Conservation (phyloP, 2,113 vertebrate species). For the Balaeniceps rex region DNA sequence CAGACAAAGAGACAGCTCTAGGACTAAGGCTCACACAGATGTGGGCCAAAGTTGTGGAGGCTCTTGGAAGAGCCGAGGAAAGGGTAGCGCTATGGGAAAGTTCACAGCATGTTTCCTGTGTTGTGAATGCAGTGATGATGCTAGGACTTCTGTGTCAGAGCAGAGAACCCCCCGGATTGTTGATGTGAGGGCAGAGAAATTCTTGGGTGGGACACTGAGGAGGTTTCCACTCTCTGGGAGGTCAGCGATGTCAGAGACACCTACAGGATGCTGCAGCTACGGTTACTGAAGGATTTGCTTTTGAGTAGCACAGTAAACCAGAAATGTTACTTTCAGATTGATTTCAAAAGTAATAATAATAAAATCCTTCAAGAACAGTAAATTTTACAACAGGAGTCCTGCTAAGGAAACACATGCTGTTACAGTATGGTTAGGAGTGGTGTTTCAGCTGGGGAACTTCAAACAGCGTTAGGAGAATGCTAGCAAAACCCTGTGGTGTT, state of each 20-base stretch:
- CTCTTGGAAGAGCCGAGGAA: not conserved
- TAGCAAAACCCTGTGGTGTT: not conserved
- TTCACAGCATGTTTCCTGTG: not conserved
- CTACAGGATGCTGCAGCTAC: not conserved
- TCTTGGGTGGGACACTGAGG: not conserved
- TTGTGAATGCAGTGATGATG: not conserved
- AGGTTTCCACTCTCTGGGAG: not conserved
- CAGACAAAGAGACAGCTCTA: not conserved
- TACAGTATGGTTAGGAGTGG: not conserved
- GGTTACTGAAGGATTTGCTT: not conserved
- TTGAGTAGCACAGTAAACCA: not conserved
- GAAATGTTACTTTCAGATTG: not conserved
- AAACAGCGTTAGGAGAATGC: not conserved
- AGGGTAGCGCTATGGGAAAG: not conserved
- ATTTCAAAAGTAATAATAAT: not conserved
- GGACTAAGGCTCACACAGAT: not conserved
- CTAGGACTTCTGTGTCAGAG: not conserved
- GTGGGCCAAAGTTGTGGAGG: too few relatives aligned
- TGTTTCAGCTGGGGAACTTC: not conserved
- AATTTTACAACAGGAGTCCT: not conserved
- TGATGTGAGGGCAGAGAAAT: not conserved
- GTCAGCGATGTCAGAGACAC: not conserved
- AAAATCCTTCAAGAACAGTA: not conserved
- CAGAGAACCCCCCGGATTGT: not conserved
- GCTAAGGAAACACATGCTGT: not conserved